Evolutionary conservation across 2,888 invertebrate species (phyloP).

Genomic region (Lobophora halterata): DNA sequence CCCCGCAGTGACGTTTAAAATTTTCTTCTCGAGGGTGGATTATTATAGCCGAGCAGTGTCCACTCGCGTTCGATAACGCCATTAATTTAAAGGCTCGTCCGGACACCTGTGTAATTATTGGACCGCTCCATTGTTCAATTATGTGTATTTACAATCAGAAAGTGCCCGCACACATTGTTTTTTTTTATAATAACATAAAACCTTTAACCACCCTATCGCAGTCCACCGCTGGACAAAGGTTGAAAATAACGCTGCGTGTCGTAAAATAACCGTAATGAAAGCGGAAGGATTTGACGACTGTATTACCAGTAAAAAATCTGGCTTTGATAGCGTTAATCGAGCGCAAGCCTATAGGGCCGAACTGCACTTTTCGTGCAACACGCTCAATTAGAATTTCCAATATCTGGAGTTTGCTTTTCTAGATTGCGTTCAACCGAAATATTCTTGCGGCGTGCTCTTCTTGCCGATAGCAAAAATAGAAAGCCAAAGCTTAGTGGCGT

Average conservation of each 20-base stretch:
- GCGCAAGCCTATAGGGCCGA: slow-evolving; percentile 36
- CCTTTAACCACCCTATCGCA: too few species aligned
- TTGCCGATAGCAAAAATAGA: slow-evolving; percentile 47
- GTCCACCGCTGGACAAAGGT: too few species aligned
- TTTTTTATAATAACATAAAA: slow-evolving; percentile 44
- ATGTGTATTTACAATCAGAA: slow-evolving; percentile 52
- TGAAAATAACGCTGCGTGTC: slow-evolving; percentile 54
- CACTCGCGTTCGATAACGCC: slow-evolving; percentile 44
- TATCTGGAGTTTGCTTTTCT: slow-evolving; percentile 43
- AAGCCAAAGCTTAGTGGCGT: slow-evolving; percentile 63
- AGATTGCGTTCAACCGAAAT: slow-evolving; percentile 52
- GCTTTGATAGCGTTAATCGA: slow-evolving; percentile 49
- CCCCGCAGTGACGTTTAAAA: slow-evolving; percentile 27
- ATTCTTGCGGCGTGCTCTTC: slow-evolving; percentile 41
- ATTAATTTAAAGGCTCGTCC: slow-evolving; percentile 50
- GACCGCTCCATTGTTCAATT: slow-evolving; percentile 49
- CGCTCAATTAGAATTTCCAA: slow-evolving; percentile 54
- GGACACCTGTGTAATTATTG: slow-evolving; percentile 51
- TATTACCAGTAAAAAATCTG: slow-evolving; percentile 24
- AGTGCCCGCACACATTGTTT: slow-evolving; percentile 40
- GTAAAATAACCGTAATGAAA: slow-evolving; percentile 55
- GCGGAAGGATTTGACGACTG: slow-evolving; percentile 49
- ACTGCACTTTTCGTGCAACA: slow-evolving; percentile 35
- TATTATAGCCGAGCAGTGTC: slow-evolving; percentile 36
- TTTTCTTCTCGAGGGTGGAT: slow-evolving; percentile 32